These are phyloP conservation scores for Zaprionus lachaisei DNA, from an alignment of 1,140 invertebrate genomes.

Conservation along the genomic window DNA sequence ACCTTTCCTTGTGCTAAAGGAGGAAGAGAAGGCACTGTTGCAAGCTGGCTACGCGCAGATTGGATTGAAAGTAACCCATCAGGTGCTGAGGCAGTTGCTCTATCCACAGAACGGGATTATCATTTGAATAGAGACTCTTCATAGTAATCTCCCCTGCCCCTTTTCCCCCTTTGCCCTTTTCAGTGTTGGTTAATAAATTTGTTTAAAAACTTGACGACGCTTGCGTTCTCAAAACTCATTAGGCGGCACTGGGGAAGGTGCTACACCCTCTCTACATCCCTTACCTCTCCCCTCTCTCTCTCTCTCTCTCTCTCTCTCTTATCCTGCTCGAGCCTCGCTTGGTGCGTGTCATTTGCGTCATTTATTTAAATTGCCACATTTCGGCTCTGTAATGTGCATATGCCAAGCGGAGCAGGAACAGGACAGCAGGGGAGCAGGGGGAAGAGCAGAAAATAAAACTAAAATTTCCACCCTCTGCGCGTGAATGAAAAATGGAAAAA, in stretches of 20 bases:
- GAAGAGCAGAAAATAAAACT: constrained; percentile 15
- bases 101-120: constrained; percentile 5
- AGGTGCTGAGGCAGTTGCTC: constrained; percentile 37
- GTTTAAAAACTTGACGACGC: constrained; percentile 10
- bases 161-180: background rate
- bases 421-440: background rate
- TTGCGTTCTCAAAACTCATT: constrained; percentile 76
- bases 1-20: constrained; percentile 30
- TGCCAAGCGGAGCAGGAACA: constrained; percentile 41
- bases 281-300: background rate
- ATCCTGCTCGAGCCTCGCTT: constrained; percentile 20
- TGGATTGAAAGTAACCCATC: background rate
- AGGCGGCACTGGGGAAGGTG: constrained; percentile 16
- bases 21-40: constrained; percentile 41
- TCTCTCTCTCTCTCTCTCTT: background rate
- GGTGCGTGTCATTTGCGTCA: constrained; percentile 75
- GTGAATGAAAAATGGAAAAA: constrained; percentile 25
- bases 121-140: too few species aligned
- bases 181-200: constrained; percentile 23
- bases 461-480: constrained; percentile 59
- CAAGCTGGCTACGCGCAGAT: constrained; percentile 27
- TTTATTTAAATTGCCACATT: constrained; percentile 83
- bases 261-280: background rate
- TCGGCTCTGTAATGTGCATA: constrained; percentile 74
- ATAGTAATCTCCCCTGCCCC: too few species aligned